Evolutionary conservation across 2,888 invertebrate species (phyloP), one percentile per base, ranked within the genome.

Genomic region (Anodontia alba): DNA sequence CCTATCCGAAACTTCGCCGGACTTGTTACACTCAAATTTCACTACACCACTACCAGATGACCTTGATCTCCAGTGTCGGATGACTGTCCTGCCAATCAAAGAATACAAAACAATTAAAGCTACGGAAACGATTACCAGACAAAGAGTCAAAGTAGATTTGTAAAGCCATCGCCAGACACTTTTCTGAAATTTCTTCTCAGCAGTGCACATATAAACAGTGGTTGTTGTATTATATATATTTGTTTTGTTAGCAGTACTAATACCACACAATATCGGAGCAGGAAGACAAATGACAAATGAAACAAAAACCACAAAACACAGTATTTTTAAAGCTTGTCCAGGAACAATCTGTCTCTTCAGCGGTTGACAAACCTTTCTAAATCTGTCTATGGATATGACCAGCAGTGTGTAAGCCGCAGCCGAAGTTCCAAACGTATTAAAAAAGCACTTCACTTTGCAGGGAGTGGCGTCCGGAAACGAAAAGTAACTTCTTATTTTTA

Each of bases 391-490:
- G 51, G 73, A 73, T 15, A 84, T 84, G 3, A 84, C 76, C n/a
- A 84, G 67, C 12, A 80, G 70, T 26, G 66, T 73, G 3, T 74
- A 69, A 2, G 84, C 79, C 2, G 81, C 73, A 8, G 75, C 74
- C 17, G 70, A 74, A 46, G 62, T 68, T 8, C 66, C 73, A 38
- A 84, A 80, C 0, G 81, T 68, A 29, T 77, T 84, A 26, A 81
- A 81, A 67, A 84, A 84, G 29, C 84, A 84, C 31, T 84, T 84
- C 20, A 77, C 71, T 72, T 84, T 84, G 23, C 84, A 84, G 5
- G 81, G 74, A 5, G 73, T 51, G 15, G 74, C 46, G 36, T 72
- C 54, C 1, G 68, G 51, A 38, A 80, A 77, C 10, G 77, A 76
- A 43, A 79, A 84, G 51, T 74, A 79, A 66, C 74, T 43, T 29